Evolutionary conservation across 1,140 invertebrate genomes (phyloP).

Genomic region (Geopemphigus sp.): DNA sequence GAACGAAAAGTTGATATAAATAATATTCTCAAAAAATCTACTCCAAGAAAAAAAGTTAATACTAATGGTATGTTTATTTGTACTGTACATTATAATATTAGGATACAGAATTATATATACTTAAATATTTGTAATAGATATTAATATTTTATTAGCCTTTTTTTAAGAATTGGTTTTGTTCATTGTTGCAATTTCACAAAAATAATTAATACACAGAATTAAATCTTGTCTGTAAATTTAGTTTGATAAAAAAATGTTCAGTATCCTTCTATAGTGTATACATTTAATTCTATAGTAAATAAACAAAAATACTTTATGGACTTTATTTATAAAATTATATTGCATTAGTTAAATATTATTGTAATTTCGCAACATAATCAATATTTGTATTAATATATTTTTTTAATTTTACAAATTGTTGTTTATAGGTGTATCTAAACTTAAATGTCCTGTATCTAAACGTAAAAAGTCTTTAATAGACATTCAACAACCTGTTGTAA

Average conservation of each 20-base stretch:
- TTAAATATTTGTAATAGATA: too few species aligned
- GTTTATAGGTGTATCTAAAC: too few species aligned
- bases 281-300: too few species aligned
- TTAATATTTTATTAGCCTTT: too few species aligned
- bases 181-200: too few species aligned
- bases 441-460: background rate
- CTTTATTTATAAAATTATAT: background rate
- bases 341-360: background rate
- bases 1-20: background rate
- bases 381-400: background rate
- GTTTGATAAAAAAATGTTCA: too few species aligned
- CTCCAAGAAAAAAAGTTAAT: constrained; percentile 13
- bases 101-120: too few species aligned
- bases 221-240: background rate
- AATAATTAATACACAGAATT: background rate
- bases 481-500: background rate
- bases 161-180: too few species aligned
- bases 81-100: background rate
- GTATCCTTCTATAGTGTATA: too few species aligned
- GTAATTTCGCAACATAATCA: background rate
- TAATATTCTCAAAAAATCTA: background rate
- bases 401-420: background rate
- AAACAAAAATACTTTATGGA: too few species aligned
- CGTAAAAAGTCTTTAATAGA: background rate
- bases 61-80: background rate